Base-by-base conservation (phyloP, 2,888 invertebrate species). In the Agrotis ipsilon region DNA sequence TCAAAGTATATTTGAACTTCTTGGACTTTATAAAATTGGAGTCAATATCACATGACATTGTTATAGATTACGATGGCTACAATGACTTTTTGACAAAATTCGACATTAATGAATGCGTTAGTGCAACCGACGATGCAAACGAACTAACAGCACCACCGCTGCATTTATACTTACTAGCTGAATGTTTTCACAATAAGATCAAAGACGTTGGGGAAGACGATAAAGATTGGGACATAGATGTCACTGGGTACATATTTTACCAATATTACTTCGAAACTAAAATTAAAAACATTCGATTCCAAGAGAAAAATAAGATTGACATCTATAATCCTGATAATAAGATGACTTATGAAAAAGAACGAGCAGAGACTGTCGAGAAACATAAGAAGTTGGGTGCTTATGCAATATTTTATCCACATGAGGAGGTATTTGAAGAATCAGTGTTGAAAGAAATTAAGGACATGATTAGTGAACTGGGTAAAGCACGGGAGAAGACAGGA, bases 341-440 rank as follows among this genome's bases (percentile, higher is more conserved):
- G 51, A 27, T 64, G 16, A 57, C 52, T 48, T 79, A 61, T 60
- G 70, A 79, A 24, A 75, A 60, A 51, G 70, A 78, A 51, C 54
- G 61, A 2, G 62, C 49, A 24, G 63, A 61, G 1, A 74, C 63
- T 64, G 27, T 61, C 4, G 45, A n/a, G 32, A 64, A 72, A 43
- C 82, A 81, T 55, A 78, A 72, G 27, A 73, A 77, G 46, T 61
- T 81, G 16, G 76, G 79, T 13, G 71, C 76, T 11, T 75, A 58
- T 45, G 46, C 70, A 18, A 45, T 78, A 55, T 71, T 73, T 71
- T 54, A 54, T 11, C 62, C 67, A 19, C 9, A 32, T 18, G 9
- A 21, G 9, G 45, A 62, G 18, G 16, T 68, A 18, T 68, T 68
- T 62, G 67, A 68, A 52, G 61, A 32, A 46, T 45, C 27, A 0